phyloP scores from a whole-genome alignment of 2,113 vertebrate genomes.

The Symphodus melops region DNA sequence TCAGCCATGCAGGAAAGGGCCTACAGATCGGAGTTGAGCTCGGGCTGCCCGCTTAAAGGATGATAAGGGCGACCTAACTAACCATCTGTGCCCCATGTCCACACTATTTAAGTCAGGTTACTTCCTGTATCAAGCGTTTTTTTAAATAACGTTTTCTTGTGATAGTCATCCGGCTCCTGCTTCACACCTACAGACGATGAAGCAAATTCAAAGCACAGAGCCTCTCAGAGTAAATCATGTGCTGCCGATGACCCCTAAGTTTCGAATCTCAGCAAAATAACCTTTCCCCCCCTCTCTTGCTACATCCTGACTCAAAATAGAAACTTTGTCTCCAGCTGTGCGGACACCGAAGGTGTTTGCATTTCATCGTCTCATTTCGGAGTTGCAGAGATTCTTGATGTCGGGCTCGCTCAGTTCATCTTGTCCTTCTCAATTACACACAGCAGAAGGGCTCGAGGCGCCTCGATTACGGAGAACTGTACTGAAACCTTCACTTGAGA shows the following conservation, averaged over 20 bases:
- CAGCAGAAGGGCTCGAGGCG: conserved; percentile 48
- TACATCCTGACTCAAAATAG: conserved; percentile 58
- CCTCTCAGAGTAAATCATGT: neutral
- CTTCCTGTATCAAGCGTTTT: too few species aligned
- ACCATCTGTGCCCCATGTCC: too few species aligned
- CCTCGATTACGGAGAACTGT: conserved; percentile 17
- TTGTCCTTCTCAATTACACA: conserved; percentile 70
- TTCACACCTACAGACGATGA: too few species aligned
- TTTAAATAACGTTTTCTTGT: too few species aligned
- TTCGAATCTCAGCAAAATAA: conserved; percentile 61
- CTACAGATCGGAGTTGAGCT: too few species aligned
- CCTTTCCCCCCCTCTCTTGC: conserved; percentile 48
- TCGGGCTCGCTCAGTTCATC: conserved; percentile 44
- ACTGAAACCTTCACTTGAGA: conserved; percentile 40
- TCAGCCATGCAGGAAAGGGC: too few species aligned
- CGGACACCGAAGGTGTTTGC: conserved; percentile 51
- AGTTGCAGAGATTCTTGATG: conserved; percentile 60
- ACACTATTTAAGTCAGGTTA: too few species aligned
- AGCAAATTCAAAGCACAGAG: neutral
- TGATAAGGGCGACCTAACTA: too few species aligned
- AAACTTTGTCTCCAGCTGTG: conserved; percentile 47
- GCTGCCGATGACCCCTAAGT: conserved; percentile 35
- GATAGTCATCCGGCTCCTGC: too few species aligned
- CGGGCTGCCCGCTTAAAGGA: too few species aligned
- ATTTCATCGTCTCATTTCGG: conserved; percentile 59